Base-by-base conservation (phyloP, 2,888 invertebrate genomes). In the Busseola fusca region DNA sequence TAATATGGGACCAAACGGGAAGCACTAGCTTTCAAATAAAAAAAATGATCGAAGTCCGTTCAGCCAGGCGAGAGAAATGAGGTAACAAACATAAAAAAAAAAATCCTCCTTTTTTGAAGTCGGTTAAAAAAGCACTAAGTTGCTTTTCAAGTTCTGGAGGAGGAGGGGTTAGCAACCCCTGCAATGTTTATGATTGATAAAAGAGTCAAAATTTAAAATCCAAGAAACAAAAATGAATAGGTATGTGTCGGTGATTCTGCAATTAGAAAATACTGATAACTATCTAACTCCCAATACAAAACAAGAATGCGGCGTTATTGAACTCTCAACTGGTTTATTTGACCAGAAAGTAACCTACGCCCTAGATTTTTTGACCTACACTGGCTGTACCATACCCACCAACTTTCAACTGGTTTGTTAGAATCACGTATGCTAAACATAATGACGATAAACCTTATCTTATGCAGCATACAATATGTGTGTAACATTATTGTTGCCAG, bases 301-400 rank as follows among this genome's bases (percentile, higher is more conserved):
- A n/a, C 52, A 54, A 63, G 34, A 71, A 62, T 59, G 42, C 56
- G 57, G 56, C 14, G 14, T 27, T 45, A 52, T 64, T 66, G 68
- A 71, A 67, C 68, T 45, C 16, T 45, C 45, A 73, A 86, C 85
- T 76, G 75, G 86, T 86, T 84, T 81, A 66, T 59, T 63, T 64
- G 50, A 82, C 70, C 80, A 83, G 83, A 83, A 75, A 76, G 45
- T 63, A n/a, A 34, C 34, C 34, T 6, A 27, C 64, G 84, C 25
- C 74, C 81, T 76, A 86, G 72, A 80, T 86, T 42, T 37, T 54
- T 65, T 79, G 77, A 80, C 82, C 80, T 40, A 75, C 74, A 69
- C 50, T 25, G 37, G 45, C 58, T 72, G 18, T 57, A 52, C 60
- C 42, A 59, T 68, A 64, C 68, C 63, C 67, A 74, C 25, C 34